Base-by-base conservation (phyloP, 2,797 vertebrate species). In the Brachyalestes nurse region DNA sequence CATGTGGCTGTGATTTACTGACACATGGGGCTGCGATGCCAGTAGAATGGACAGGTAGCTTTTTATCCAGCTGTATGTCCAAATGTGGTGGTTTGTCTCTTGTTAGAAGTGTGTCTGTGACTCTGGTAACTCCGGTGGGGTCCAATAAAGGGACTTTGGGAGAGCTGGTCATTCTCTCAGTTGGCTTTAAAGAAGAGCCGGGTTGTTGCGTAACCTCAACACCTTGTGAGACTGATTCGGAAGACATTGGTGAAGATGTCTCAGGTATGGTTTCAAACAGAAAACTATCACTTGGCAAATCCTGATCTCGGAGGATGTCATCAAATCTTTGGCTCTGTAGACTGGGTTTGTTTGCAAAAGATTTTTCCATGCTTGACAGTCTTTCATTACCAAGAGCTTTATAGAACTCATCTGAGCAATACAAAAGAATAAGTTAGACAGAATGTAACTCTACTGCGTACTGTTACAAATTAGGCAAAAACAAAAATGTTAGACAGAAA, bases 361-460 rank as follows among this genome's bases (percentile, higher is more conserved):
- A 89, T 90, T 92, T 91, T 89, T 89, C 91, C 91, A 91, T 89
- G 90, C 85, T 79, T 83, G 81, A 80, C 28, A 82, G 57, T 65
- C 66, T 94, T 88, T 93, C 90, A 87, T 93, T 95, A 93, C 88
- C 92, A 93, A 94, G 75, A 89, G 83, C 88, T 94, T 92, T 90
- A 91, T 92, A 88, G 92, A 89, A 90, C 87, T 93, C 89, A 93
- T 92, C 90, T 87, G 93, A 94, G 92, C 90, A 88, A 94, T 88
- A 93, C 85, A 84, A 85, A 77, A 77, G 67, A 87, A 85, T 74
- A 79, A 77, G 73, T 87, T 78, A 86, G 70, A 21, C 17, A 81
- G 13, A 45, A 23, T 73, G 61, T 14, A 79, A 79, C 49, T 49
- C 71, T 14, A 51, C 7, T 40, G 19, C 34, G 40, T 34, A 38